Base-by-base conservation (phyloP, 2,113 vertebrate genomes). In the Anguilla japonica region DNA sequence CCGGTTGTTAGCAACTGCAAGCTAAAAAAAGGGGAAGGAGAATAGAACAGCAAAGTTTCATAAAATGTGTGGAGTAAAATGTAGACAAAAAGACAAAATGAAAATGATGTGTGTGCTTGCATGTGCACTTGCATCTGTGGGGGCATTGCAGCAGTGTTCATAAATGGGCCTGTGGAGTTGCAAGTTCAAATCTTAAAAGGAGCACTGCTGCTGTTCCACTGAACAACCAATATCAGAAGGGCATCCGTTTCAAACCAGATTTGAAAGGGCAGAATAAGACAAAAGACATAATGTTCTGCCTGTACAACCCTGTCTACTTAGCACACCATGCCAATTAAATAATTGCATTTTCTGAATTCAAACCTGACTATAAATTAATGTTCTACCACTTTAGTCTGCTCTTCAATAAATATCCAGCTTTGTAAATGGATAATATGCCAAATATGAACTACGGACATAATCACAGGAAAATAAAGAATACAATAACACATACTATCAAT, bases 1-100 rank as follows among this genome's bases (percentile, higher is more conserved):
- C 93, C 98, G 94, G 93, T 99, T 99, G 92, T 99, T 99, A 82
- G 98, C 98, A 81, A 99, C 98, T 0, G 98, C 98, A 40, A 99
- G 97, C 98, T 99, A 90, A 1, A 50, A 92, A 86, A 84, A 78
- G 89, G 71, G 82, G 86, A 75, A 87, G 29, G 29, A 79, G 34
- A 63, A 67, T 14, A 41, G 78, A 26, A 34, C 71, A 9, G 2
- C 26, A 7, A 3, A 75, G 20, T 71, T 71, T 71, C 26, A 29
- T 1, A 75, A 75, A 29, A n/a, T 29, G n/a, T 75, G 22, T 34
- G 0, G 53, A n/a, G 26, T 34, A n/a, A 86, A 50, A 34, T 46
- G 57, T 40, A 67, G 39, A 82, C 15, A 11, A 26, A 20, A 79
- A 9, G 13, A 8, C 8, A 6, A 41, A 8, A 40, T 40, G 7